Conservation (phyloP, 2,113 vertebrate genomes). For the Apus apus region DNA sequence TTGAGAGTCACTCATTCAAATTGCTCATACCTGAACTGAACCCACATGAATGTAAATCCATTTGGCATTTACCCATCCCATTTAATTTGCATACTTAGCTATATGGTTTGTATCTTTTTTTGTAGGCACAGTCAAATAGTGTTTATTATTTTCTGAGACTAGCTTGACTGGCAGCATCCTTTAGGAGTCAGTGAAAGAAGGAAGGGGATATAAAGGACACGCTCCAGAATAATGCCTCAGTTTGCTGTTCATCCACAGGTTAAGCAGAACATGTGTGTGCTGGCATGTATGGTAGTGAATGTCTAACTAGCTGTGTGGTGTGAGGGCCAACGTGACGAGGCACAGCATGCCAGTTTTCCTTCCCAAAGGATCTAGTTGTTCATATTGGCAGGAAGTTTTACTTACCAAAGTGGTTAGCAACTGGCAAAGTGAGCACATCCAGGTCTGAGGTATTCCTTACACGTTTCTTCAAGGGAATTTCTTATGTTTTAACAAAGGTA, state of each 20-base stretch:
- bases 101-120: background rate
- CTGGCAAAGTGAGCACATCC: constrained; percentile 51
- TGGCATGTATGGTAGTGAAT: background rate
- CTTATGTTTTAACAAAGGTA: background rate
- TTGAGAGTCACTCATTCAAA: constrained; percentile 38
- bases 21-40: constrained; percentile 17
- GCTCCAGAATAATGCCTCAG: background rate
- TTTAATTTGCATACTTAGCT: constrained; percentile 29
- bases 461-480: constrained; percentile 51
- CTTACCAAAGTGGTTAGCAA: constrained; percentile 56
- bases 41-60: constrained; percentile 36
- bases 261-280: background rate
- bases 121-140: background rate
- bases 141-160: background rate
- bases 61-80: constrained; percentile 17
- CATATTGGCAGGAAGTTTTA: constrained; percentile 68
- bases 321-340: background rate
- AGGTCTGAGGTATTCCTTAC: constrained; percentile 30
- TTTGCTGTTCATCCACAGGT: background rate
- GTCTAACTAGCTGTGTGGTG: constrained; percentile 10
- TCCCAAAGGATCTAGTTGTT: constrained; percentile 37
- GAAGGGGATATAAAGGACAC: background rate
- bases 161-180: background rate
- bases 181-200: background rate
- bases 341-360: background rate